Conservation (phyloP, 23 tunicate species). For the Styela clava region DNA sequence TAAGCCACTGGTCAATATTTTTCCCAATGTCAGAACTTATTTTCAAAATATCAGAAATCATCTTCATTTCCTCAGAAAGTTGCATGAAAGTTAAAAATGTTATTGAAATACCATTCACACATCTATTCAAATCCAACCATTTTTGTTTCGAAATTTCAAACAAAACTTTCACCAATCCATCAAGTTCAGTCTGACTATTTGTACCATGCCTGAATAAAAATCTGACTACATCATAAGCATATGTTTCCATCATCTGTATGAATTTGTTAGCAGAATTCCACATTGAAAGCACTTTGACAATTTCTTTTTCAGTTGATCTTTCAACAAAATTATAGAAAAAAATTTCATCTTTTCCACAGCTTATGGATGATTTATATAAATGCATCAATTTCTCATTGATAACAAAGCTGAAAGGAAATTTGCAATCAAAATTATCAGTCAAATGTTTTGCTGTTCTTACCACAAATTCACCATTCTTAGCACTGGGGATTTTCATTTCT, state of each 20-base stretch:
- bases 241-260: neutral
- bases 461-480: neutral
- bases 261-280: neutral
- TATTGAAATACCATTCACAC: neutral
- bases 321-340: too few relatives aligned
- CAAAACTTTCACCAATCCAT: neutral
- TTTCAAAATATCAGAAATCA: slow-evolving; percentile 10
- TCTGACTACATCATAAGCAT: neutral
- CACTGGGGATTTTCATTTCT: neutral
- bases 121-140: neutral
- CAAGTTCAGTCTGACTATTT: neutral
- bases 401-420: neutral
- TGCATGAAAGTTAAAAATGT: neutral
- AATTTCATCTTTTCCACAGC: neutral
- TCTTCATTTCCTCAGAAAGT: slow-evolving; percentile 1
- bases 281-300: neutral
- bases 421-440: neutral
- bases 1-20: slow-evolving; percentile 9
- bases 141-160: neutral
- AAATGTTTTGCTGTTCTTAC: neutral
- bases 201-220: neutral
- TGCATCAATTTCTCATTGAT: neutral
- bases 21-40: neutral
- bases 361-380: neutral
- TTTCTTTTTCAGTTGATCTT: neutral